These are phyloP conservation scores for Indicator indicator DNA, from an alignment of 2,113 vertebrate genomes.

Conservation along the genomic window DNA sequence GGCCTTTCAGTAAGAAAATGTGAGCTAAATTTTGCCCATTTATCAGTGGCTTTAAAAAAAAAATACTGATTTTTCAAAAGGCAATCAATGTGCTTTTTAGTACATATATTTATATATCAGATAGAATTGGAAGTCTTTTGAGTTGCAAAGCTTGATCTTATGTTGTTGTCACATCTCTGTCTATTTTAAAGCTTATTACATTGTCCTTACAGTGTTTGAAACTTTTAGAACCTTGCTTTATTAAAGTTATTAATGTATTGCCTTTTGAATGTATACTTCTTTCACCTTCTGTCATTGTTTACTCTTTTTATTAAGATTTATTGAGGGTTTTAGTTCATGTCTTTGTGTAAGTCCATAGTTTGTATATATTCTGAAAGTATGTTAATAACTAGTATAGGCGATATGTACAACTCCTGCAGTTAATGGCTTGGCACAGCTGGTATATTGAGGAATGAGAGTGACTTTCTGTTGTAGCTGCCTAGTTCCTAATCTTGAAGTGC, in stretches of 20 bases:
- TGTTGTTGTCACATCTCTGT: background rate
- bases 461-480: background rate
- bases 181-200: background rate
- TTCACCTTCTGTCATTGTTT: background rate
- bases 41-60: background rate
- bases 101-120: background rate
- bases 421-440: background rate
- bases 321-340: background rate
- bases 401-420: background rate
- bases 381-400: background rate
- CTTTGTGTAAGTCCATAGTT: background rate
- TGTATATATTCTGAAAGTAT: background rate
- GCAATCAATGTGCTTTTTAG: background rate
- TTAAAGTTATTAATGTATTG: background rate
- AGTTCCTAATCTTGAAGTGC: background rate
- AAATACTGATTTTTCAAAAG: background rate
- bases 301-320: background rate
- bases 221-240: too few relatives aligned
- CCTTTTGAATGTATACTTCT: background rate
- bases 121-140: background rate
- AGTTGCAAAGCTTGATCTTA: background rate
- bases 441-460: background rate
- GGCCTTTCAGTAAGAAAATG: background rate
- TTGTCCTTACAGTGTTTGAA: background rate
- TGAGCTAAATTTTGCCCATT: background rate